phyloP scores from a whole-genome alignment of 2,888 invertebrate species.

The Agriotes lineatus region DNA sequence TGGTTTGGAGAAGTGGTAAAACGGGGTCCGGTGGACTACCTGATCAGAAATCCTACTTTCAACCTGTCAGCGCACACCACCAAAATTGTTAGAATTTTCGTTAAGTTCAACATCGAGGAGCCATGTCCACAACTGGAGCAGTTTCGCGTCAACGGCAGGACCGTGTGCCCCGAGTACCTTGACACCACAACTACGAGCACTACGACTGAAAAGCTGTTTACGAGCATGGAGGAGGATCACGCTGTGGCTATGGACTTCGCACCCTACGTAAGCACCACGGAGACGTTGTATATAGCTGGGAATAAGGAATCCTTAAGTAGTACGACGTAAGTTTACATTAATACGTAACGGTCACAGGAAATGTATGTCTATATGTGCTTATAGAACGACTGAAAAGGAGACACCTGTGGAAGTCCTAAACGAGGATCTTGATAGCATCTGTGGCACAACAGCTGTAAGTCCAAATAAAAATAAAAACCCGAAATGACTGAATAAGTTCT shows the following conservation, averaged over 20 bases:
- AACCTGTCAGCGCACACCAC: constrained; percentile 71
- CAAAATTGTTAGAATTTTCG: constrained; percentile 71
- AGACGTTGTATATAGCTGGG: too few species aligned
- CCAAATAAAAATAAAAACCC: neutral
- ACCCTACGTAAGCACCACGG: too few species aligned
- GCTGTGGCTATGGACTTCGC: too few species aligned
- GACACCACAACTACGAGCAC: constrained; percentile 26
- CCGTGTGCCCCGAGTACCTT: constrained; percentile 68
- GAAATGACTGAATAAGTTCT: neutral
- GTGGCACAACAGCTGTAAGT: constrained; percentile 61
- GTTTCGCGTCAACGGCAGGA: constrained; percentile 71
- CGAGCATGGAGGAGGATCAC: constrained; percentile 55
- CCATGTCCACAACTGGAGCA: constrained; percentile 67
- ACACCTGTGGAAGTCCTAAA: too few species aligned
- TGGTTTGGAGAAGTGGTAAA: constrained; percentile 71
- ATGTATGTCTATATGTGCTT: too few species aligned
- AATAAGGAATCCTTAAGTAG: too few species aligned
- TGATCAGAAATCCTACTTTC: constrained; percentile 70
- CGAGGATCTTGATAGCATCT: constrained; percentile 44
- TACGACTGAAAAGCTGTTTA: neutral
- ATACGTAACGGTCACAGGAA: neutral
- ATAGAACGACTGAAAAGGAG: too few species aligned
- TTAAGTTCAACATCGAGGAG: constrained; percentile 69
- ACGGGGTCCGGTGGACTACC: constrained; percentile 68
- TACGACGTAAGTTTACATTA: too few species aligned